These are phyloP conservation scores for Conistra vaccinii DNA, from an alignment of 2,888 invertebrate genomes.

Conservation along the genomic window DNA sequence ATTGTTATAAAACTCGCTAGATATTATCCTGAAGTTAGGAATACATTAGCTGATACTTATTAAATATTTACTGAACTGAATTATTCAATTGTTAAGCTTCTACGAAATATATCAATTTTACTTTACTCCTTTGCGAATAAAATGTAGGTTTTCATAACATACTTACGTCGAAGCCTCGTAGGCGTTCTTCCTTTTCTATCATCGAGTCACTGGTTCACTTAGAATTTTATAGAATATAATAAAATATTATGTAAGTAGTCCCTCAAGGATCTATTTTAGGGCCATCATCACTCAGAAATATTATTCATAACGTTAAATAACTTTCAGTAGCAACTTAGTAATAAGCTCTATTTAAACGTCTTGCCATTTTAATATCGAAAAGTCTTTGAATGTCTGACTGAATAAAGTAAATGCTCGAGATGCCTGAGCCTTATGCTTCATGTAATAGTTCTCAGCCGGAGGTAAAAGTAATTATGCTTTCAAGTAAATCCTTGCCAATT, in stretches of 20 bases:
- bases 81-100: slow-evolving; percentile 15
- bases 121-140: slow-evolving; percentile 8
- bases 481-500: slow-evolving; percentile 14
- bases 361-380: slow-evolving; percentile 1
- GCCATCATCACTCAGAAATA: neutral
- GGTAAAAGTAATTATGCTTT: slow-evolving; percentile 12
- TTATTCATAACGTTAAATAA: neutral
- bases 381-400: neutral
- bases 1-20: neutral
- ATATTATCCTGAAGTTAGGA: neutral
- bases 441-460: slow-evolving; percentile 6
- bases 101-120: slow-evolving; percentile 10
- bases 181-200: neutral
- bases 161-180: neutral
- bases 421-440: slow-evolving; percentile 8
- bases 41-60: slow-evolving; percentile 1
- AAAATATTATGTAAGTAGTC: neutral
- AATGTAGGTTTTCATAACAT: slow-evolving; percentile 2
- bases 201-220: neutral
- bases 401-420: neutral
- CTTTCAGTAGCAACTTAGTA: neutral
- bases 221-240: slow-evolving; percentile 14
- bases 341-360: neutral
- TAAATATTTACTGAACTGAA: slow-evolving; percentile 18
- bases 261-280: slow-evolving; percentile 37